Evolutionary conservation across 2,888 invertebrate species (phyloP).

Genomic region (Meganola albula): DNA sequence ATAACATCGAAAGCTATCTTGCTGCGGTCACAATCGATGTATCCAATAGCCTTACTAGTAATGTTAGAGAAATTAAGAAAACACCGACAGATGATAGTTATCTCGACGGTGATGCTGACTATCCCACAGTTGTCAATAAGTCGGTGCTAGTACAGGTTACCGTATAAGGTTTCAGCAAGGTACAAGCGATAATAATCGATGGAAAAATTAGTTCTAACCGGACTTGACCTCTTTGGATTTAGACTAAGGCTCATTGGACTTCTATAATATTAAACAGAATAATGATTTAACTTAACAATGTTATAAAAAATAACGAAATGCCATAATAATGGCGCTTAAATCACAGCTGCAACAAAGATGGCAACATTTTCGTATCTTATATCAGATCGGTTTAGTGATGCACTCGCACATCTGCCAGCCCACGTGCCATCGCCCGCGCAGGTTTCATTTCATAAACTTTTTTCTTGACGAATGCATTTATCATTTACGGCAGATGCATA

Average conservation of each 20-base stretch:
- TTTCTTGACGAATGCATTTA: constrained; percentile 59
- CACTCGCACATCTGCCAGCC: constrained; percentile 70
- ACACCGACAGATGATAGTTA: constrained; percentile 59
- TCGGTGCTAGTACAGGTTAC: constrained; percentile 55
- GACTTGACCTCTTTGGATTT: constrained; percentile 63
- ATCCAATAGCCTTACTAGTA: constrained; percentile 38
- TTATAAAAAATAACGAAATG: too few relatives aligned
- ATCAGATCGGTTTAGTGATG: constrained; percentile 45
- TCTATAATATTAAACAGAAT: too few relatives aligned
- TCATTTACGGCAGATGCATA: constrained; percentile 67
- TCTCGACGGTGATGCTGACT: constrained; percentile 52
- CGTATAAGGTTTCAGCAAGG: constrained; percentile 62
- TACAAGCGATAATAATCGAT: constrained; percentile 59
- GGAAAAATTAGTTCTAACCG: constrained; percentile 68
- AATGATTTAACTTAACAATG: too few relatives aligned
- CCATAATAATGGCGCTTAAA: constrained; percentile 58
- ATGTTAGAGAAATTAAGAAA: constrained; percentile 61
- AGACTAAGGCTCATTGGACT: constrained; percentile 30
- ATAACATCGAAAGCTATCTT: constrained; percentile 19
- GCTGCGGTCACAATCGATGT: constrained; percentile 17
- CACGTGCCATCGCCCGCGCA: constrained; percentile 70
- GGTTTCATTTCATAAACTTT: constrained; percentile 53
- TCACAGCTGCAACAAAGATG: constrained; percentile 52
- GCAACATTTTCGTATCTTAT: constrained; percentile 46
- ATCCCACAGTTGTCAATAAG: constrained; percentile 73